Percentiles rank a stretch among this genome's conserved stretches.
Conservation (phyloP, 2,113 vertebrate species). For the Madoqua kirkii region DNA sequence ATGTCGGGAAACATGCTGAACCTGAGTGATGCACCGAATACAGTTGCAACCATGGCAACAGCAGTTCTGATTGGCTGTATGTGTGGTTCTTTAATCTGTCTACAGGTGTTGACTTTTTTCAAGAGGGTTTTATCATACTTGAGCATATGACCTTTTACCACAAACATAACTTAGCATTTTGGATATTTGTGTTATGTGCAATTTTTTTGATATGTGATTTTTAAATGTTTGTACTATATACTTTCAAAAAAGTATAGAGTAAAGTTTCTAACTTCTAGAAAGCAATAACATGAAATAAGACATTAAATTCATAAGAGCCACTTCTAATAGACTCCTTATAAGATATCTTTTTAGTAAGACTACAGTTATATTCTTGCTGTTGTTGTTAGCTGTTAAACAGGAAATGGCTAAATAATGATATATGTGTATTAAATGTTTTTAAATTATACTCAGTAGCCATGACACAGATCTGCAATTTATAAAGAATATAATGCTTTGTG, state of each 20-base stretch:
- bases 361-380: slow-evolving; percentile 15
- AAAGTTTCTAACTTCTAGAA: slow-evolving; percentile 51
- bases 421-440: slow-evolving; percentile 14
- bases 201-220: neutral
- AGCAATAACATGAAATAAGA: slow-evolving; percentile 51
- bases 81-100: slow-evolving; percentile 78
- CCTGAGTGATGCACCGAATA: slow-evolving; percentile 92
- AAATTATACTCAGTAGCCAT: slow-evolving; percentile 11
- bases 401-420: slow-evolving; percentile 17
- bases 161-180: neutral
- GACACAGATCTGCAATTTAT: neutral
- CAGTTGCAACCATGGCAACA: slow-evolving; percentile 95
- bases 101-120: slow-evolving; percentile 76
- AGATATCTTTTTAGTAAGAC: neutral
- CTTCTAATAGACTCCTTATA: slow-evolving; percentile 8
- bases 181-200: neutral
- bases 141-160: slow-evolving; percentile 78
- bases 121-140: slow-evolving; percentile 74
- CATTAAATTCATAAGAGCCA: neutral
- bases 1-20: slow-evolving; percentile 95
- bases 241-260: slow-evolving; percentile 28
- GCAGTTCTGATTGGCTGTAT: slow-evolving; percentile 97
- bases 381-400: slow-evolving; percentile 16
- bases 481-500: slow-evolving; percentile 28
- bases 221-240: slow-evolving; percentile 23